Evolutionary conservation across 2,113 vertebrate species (phyloP).

Genomic region (Mus spicilegus): DNA sequence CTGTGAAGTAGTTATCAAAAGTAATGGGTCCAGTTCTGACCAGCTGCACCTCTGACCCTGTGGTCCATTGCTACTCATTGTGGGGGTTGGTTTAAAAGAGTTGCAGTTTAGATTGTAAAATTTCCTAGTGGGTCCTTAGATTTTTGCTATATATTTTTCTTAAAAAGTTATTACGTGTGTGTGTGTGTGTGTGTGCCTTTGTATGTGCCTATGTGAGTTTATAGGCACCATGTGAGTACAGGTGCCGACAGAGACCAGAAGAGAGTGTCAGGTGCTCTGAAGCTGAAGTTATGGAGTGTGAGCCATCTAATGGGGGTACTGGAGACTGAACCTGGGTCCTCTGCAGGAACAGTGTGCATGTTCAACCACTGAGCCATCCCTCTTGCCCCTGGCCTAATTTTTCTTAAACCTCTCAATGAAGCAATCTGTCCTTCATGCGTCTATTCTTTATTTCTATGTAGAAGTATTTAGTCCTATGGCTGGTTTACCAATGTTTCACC

Average conservation of each 20-base stretch:
- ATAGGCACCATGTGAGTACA: not conserved
- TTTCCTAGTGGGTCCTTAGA: constrained; percentile 36
- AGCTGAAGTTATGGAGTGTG: not conserved
- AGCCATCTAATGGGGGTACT: not conserved
- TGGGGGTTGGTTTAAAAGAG: constrained; percentile 49
- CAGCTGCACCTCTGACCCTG: constrained; percentile 50
- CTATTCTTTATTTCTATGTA: constrained; percentile 22
- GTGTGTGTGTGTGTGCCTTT: not conserved
- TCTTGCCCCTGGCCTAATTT: not conserved
- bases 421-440: not conserved
- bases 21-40: constrained; percentile 46
- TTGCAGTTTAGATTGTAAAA: not conserved
- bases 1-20: constrained; percentile 66
- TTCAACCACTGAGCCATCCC: not conserved
- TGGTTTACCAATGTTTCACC: constrained; percentile 2
- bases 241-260: not conserved
- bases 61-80: not conserved
- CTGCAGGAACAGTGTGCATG: not conserved
- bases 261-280: not conserved
- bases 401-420: constrained; percentile 15
- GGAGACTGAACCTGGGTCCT: not conserved
- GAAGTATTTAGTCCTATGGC: constrained; percentile 5
- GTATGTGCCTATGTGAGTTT: not conserved
- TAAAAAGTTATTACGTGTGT: not conserved
- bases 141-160: not conserved